phyloP scores from a whole-genome alignment of 2,797 vertebrate genomes.

The Dermochelys coriacea region DNA sequence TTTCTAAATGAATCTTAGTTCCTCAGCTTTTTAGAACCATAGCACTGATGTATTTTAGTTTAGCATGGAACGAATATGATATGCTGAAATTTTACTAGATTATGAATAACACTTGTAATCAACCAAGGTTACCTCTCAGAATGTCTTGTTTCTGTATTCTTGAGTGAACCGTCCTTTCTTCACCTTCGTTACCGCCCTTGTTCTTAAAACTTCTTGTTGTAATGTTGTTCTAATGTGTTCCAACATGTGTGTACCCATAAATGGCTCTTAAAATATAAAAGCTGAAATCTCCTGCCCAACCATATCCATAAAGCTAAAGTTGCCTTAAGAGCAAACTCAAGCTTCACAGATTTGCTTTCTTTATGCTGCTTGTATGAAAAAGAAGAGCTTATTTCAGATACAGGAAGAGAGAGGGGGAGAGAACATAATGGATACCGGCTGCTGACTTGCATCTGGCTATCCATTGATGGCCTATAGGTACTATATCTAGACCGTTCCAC shows the following conservation, averaged over 20 bases:
- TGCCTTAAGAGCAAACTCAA: background rate
- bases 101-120: background rate
- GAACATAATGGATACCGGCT: rapidly evolving
- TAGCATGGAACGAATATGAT: no score
- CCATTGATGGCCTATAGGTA: background rate
- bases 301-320: rapidly evolving
- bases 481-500: background rate
- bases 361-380: background rate
- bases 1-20: background rate
- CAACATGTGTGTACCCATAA: rapidly evolving
- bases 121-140: background rate
- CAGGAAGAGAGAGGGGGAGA: rapidly evolving
- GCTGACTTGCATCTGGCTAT: background rate
- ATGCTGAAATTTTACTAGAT: background rate
- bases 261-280: rapidly evolving
- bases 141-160: background rate
- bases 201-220: background rate
- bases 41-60: background rate
- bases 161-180: background rate
- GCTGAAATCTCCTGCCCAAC: background rate
- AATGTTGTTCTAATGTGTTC: rapidly evolving
- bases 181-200: background rate
- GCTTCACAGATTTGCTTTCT: background rate
- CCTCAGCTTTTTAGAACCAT: background rate
- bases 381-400: background rate